Conservation (phyloP, 2,888 invertebrate species). For the Gastrophysa polygoni region DNA sequence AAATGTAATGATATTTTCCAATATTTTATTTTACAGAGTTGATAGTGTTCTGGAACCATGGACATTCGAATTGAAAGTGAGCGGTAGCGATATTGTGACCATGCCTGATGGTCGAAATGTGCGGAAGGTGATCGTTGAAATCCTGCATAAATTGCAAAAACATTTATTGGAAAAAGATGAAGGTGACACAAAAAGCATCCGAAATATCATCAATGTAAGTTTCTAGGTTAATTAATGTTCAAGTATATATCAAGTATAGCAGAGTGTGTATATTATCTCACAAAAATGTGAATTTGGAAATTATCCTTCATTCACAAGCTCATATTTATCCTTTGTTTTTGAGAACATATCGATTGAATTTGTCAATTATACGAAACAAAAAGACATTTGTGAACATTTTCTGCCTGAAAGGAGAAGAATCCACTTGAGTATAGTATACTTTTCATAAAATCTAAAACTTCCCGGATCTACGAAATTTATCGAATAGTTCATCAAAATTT, state of each 20-base stretch:
- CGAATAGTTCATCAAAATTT: no score
- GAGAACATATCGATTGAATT: no score
- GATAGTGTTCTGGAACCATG: conserved; percentile 65
- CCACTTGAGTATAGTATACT: no score
- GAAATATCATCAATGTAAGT: conserved; percentile 55
- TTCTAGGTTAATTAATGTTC: conserved; percentile 1
- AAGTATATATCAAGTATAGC: not conserved
- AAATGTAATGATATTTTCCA: not conserved
- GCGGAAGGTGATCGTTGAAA: conserved; percentile 65
- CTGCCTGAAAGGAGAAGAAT: no score
- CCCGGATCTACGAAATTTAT: no score
- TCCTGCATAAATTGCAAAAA: conserved; percentile 68
- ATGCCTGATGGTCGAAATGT: conserved; percentile 75
- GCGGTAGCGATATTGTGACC: conserved; percentile 51
- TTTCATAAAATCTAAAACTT: no score
- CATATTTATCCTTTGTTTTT: no score
- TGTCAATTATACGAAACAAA: no score
- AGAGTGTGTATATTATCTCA: not conserved
- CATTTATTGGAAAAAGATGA: conserved; percentile 70
- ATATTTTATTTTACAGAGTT: conserved; percentile 56
- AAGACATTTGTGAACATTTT: no score
- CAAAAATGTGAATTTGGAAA: no score
- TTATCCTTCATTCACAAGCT: no score
- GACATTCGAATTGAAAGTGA: conserved; percentile 60
- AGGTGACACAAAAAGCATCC: conserved; percentile 80